phyloP scores from a whole-genome alignment of 2,888 invertebrate genomes.

The Steromphala cineraria region DNA sequence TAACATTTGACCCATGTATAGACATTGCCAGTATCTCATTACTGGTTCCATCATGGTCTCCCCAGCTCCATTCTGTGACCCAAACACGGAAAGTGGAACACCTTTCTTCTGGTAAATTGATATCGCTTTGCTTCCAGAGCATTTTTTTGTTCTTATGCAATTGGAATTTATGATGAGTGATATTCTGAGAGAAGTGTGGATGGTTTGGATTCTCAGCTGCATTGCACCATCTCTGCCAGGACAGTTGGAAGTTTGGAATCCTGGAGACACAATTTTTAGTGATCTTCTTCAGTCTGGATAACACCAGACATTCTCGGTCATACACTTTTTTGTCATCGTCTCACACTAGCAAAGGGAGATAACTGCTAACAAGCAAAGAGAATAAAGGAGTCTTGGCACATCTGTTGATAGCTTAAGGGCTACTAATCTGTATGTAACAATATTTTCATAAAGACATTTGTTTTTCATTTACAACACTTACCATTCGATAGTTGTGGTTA shows the following conservation, averaged over 20 bases:
- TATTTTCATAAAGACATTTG: no score
- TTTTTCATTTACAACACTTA: no score
- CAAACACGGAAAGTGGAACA: no score
- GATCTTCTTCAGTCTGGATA: background rate
- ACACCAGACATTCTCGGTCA: background rate
- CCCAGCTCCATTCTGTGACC: no score
- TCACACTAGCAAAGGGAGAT: background rate
- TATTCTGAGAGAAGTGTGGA: background rate
- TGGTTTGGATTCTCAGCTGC: constrained; percentile 5
- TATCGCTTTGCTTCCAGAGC: no score
- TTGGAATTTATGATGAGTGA: no score
- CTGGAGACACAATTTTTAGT: background rate
- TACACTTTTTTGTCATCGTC: background rate
- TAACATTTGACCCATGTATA: no score
- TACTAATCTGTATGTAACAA: background rate
- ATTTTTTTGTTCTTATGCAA: no score
- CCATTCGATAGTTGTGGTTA: no score
- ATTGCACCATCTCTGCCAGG: background rate
- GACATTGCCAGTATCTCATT: no score
- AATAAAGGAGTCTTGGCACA: background rate
- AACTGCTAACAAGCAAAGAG: background rate
- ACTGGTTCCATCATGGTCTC: no score
- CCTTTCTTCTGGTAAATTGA: no score
- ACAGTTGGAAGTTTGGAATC: background rate
- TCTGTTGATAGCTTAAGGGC: background rate